Evolutionary conservation across 2,113 vertebrate genomes (phyloP).

Genomic region (Lophura nycthemera): DNA sequence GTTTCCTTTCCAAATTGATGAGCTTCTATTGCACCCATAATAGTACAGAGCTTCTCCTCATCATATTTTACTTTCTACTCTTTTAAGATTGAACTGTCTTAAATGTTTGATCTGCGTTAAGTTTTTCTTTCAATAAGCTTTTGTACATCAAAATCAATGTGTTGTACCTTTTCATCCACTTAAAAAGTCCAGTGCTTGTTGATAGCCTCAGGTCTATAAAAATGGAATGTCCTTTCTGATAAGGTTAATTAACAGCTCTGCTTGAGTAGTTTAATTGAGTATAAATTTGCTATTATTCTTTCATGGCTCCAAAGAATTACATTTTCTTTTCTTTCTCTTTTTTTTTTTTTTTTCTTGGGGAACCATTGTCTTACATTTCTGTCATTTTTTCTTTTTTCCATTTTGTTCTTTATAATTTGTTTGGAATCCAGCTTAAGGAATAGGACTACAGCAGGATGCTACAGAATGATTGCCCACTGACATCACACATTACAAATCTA

Average conservation of each 20-base stretch:
- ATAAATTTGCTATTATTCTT: constrained; percentile 72
- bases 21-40: background rate
- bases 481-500: background rate
- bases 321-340: background rate
- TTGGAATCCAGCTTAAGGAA: background rate
- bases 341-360: background rate
- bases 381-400: background rate
- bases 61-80: background rate
- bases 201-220: constrained; percentile 73
- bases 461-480: background rate
- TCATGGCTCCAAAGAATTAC: constrained; percentile 49
- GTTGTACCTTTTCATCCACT: constrained; percentile 47
- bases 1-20: background rate
- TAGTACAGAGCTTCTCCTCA: background rate
- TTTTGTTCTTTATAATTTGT: background rate
- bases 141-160: constrained; percentile 30
- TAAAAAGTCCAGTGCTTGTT: constrained; percentile 51
- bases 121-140: background rate
- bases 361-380: background rate
- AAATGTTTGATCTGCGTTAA: background rate
- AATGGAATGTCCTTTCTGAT: constrained; percentile 73
- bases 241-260: constrained; percentile 74
- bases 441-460: background rate
- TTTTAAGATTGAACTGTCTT: background rate
- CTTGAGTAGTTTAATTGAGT: constrained; percentile 71